phyloP scores from a whole-genome alignment of 2,888 invertebrate genomes.

The Congeria kusceri region DNA sequence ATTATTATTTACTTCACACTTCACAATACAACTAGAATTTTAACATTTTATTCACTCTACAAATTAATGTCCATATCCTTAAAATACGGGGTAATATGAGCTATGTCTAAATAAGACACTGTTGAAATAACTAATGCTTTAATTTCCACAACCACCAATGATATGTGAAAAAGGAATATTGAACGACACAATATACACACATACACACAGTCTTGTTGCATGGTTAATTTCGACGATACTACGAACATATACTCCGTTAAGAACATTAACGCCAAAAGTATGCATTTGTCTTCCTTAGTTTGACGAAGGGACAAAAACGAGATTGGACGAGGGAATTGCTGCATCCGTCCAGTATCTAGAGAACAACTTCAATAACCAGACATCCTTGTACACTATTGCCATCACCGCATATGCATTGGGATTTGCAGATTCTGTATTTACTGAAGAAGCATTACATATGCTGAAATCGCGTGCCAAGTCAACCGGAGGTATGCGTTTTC shows the following conservation, averaged over 20 bases:
- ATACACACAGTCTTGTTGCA: too few relatives aligned
- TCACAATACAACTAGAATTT: too few relatives aligned
- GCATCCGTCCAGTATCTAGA: neutral
- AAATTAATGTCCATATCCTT: too few relatives aligned
- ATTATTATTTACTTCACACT: too few relatives aligned
- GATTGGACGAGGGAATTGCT: neutral
- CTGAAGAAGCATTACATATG: neutral
- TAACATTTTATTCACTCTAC: neutral
- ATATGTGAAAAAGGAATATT: too few relatives aligned
- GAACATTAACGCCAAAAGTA: too few relatives aligned
- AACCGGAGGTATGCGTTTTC: neutral
- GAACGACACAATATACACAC: too few relatives aligned
- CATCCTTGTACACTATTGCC: conserved; percentile 8
- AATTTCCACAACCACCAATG: too few relatives aligned
- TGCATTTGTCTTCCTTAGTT: neutral
- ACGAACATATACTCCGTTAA: too few relatives aligned
- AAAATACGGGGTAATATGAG: neutral
- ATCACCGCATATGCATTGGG: conserved; percentile 8
- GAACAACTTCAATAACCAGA: neutral
- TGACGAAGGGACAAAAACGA: neutral
- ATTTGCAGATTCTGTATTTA: neutral
- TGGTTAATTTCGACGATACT: too few relatives aligned
- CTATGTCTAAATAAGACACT: neutral
- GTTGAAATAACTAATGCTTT: neutral
- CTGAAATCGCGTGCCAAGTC: neutral